Evolutionary conservation across 2,888 invertebrate species (phyloP), one percentile per base, ranked within the genome.

Genomic region (Spodoptera littoralis): DNA sequence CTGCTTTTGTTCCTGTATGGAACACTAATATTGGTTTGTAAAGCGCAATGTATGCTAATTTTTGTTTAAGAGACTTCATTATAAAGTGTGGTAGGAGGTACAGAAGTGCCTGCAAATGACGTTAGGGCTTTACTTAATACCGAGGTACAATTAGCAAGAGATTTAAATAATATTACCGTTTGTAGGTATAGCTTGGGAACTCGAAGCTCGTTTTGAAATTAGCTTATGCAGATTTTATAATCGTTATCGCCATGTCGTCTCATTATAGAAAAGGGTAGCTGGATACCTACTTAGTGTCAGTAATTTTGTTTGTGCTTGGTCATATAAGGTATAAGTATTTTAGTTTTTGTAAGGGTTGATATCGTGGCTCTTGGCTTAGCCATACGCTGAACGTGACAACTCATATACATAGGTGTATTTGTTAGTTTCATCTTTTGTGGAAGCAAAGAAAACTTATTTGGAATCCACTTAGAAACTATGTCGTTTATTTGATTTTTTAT

Each of bases 161-260:
- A 47, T 72, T 72, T 54, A 57, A 70, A 58, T 50, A 24, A 57
- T 24, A 67, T 72, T 70, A 72, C 42, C 50, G 30, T 70, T 57
- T 36, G 44, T 42, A 47, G 18, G 61, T 11, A 48, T 30, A 44
- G 45, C 49, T 49, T 49, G 6, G 11, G 22, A 49, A 42, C 55
- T 52, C 9, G 46, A 43, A 22, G 52, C 36, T 36, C 36, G 9
- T 36, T 36, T 36, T 36, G 36, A 36, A 36, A 36, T 36, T 36
- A 36, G 61, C 2, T 47, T 66, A 66, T 47, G 53, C 22, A 57
- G 42, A 71, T 66, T 57, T 57, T 43, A 44, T 54, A 36, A 36
- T 36, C 36, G 36, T 36, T 36, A 36, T 36, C 36, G 9, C 36
- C 36, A 36, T 36, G 36, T 36, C 2, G 36, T 36, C 36, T 36